A percentile compares a stretch with the other conserved stretches of the same genome.
These are phyloP conservation scores for Petrolisthes cinctipes DNA, from an alignment of 2,888 invertebrate species.

Conservation along the genomic window DNA sequence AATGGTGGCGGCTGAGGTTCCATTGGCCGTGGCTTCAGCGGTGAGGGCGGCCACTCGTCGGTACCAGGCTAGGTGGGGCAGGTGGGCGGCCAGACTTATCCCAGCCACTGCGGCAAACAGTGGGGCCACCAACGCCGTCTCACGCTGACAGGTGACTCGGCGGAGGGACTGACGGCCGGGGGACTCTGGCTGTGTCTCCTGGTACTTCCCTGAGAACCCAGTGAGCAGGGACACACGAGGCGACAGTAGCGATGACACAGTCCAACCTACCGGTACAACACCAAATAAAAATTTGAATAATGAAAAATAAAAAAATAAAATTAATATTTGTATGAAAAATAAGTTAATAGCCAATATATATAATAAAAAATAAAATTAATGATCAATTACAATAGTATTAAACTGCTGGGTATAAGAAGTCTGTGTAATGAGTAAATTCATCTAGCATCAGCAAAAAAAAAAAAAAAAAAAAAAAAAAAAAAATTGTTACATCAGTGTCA, in stretches of 20 bases:
- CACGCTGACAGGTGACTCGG: constrained; percentile 39
- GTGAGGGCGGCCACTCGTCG: constrained; percentile 12
- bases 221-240: constrained; percentile 47
- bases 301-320: neutral
- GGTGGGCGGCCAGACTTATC: constrained; percentile 44
- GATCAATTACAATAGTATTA: too few species aligned
- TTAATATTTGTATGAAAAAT: neutral
- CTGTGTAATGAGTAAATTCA: too few species aligned
- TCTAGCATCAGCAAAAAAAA: too few species aligned
- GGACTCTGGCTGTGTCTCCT: constrained; percentile 36
- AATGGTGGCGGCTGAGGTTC: neutral
- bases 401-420: too few species aligned
- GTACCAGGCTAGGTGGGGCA: constrained; percentile 46
- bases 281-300: neutral
- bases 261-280: constrained; percentile 39
- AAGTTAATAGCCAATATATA: neutral
- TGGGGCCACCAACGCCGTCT: constrained; percentile 21
- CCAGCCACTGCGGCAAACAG: constrained; percentile 29
- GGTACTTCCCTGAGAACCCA: constrained; percentile 51
- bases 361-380: too few species aligned
- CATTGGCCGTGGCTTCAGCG: neutral
- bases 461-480: too few species aligned
- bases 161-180: constrained; percentile 34
- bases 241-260: constrained; percentile 45
- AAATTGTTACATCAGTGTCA: too few species aligned